These are phyloP conservation scores for Rugalucina vietnamica DNA, from an alignment of 2,888 invertebrate species.

Conservation along the genomic window DNA sequence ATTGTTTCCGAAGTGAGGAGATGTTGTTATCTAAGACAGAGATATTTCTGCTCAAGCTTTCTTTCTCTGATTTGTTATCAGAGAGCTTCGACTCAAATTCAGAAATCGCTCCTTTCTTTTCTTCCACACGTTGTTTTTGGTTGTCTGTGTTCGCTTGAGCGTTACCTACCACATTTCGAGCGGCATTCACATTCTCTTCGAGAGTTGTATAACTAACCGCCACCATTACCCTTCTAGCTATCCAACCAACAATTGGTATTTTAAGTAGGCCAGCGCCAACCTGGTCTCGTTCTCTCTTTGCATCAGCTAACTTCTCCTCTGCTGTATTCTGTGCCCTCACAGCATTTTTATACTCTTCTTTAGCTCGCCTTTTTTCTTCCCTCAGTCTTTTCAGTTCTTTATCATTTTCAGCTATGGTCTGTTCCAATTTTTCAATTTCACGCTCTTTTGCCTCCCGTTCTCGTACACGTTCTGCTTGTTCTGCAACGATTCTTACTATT, in stretches of 20 bases:
- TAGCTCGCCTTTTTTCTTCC: neutral
- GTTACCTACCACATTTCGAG: neutral
- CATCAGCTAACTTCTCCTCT: neutral
- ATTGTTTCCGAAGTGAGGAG: neutral
- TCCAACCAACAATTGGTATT: neutral
- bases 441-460: neutral
- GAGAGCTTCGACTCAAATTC: neutral
- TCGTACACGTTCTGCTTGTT: neutral
- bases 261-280: neutral
- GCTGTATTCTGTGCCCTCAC: neutral
- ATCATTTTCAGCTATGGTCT: neutral
- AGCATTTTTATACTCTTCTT: neutral
- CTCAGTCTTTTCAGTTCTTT: neutral
- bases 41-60: neutral
- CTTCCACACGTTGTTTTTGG: neutral
- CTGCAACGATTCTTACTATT: neutral
- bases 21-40: neutral
- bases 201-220: neutral
- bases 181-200: neutral
- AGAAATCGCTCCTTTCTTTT: neutral
- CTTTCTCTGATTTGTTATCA: neutral
- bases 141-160: neutral
- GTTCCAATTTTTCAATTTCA: neutral
- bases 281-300: neutral
- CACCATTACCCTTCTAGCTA: neutral